Evolutionary conservation across 1,140 invertebrate species (phyloP).

Genomic region (Halictus rubicundus): DNA sequence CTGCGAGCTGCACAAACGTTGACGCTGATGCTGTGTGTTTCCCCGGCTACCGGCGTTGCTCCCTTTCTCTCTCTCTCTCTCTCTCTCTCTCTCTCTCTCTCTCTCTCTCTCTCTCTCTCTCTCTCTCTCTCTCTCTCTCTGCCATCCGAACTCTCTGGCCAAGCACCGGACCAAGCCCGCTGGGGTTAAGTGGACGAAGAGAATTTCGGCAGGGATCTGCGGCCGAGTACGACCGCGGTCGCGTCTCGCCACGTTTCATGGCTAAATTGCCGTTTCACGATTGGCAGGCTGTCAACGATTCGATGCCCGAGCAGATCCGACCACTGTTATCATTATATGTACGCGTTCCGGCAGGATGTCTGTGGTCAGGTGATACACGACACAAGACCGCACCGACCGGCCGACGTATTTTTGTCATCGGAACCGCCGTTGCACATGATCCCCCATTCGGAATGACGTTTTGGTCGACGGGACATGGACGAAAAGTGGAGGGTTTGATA

Average conservation of each 20-base stretch:
- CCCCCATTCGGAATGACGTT: conserved; percentile 54
- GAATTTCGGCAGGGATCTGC: conserved; percentile 44
- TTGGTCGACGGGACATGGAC: conserved; percentile 10
- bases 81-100: too few species aligned
- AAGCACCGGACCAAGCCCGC: neutral
- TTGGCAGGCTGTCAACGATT: conserved; percentile 65
- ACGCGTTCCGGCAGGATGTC: conserved; percentile 39
- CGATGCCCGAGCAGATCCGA: conserved; percentile 38
- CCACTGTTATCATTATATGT: conserved; percentile 58
- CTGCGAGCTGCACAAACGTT: neutral
- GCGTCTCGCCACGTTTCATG: conserved; percentile 56
- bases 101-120: too few species aligned
- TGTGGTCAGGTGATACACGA: conserved; percentile 49
- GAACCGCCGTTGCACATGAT: conserved; percentile 48
- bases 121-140: too few species aligned
- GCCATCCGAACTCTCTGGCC: neutral
- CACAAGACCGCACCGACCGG: conserved; percentile 45
- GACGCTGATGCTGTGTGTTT: conserved; percentile 10
- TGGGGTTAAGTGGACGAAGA: conserved; percentile 40
- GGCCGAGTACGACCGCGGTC: conserved; percentile 50
- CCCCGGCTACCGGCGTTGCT: neutral
- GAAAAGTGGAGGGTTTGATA: too few species aligned
- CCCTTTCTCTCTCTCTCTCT: too few species aligned
- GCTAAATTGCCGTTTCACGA: conserved; percentile 64
- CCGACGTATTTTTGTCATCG: conserved; percentile 56